Evolutionary conservation across 2,797 vertebrate genomes (phyloP).

Genomic region (Enteromius fasciolatus): DNA sequence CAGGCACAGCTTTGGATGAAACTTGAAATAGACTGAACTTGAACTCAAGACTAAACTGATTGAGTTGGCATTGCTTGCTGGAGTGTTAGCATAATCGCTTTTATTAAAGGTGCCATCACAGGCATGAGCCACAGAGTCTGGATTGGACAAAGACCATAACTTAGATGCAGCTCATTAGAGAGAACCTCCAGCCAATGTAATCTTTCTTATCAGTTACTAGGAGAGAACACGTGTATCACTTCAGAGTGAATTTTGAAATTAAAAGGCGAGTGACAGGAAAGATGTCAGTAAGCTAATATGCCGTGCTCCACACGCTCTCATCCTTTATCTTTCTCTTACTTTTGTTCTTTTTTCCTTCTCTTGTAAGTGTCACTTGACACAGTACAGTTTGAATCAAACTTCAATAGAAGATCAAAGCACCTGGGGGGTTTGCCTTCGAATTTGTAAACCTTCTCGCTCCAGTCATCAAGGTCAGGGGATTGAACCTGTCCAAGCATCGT

Average conservation of each 20-base stretch:
- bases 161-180: constrained; percentile 68
- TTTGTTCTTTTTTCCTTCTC: constrained; percentile 46
- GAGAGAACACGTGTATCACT: constrained; percentile 60
- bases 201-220: constrained; percentile 70
- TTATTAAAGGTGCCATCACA: constrained; percentile 16
- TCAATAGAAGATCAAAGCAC: constrained; percentile 73
- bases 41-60: constrained; percentile 36
- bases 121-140: constrained; percentile 14
- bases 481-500: constrained; percentile 82
- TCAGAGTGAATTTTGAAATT: constrained; percentile 76
- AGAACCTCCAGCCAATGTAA: constrained; percentile 60
- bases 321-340: constrained; percentile 6
- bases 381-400: constrained; percentile 50
- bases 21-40: constrained; percentile 16
- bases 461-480: constrained; percentile 89
- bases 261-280: constrained; percentile 69
- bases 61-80: constrained; percentile 12
- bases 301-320: neutral
- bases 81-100: constrained; percentile 24
- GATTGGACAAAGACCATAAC: constrained; percentile 27
- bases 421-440: constrained; percentile 84
- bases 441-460: constrained; percentile 86
- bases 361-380: constrained; percentile 51
- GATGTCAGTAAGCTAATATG: constrained; percentile 44
- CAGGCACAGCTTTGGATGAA: constrained; percentile 34